Conservation (phyloP, 1,140 invertebrate genomes). For the Vanessa atalanta region DNA sequence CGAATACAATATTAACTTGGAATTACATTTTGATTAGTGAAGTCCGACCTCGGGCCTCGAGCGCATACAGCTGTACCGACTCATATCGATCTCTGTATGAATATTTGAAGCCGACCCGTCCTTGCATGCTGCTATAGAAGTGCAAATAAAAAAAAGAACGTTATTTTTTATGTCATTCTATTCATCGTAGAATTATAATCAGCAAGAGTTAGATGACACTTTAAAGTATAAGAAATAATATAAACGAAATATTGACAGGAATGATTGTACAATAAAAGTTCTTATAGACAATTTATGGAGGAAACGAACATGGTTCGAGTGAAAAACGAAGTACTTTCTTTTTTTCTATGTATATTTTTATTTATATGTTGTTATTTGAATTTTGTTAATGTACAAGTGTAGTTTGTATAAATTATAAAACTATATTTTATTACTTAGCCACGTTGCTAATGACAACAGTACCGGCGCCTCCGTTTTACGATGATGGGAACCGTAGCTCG, state of each 20-base stretch:
- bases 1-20: constrained; percentile 64
- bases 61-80: constrained; percentile 53
- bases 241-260: neutral
- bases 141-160: constrained; percentile 22
- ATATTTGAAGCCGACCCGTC: constrained; percentile 69
- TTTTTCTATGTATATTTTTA: no score
- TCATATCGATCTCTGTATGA: constrained; percentile 74
- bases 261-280: no score
- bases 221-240: neutral
- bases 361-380: no score
- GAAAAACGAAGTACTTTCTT: no score
- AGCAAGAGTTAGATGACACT: neutral
- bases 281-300: no score
- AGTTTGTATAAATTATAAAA: no score
- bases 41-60: constrained; percentile 55
- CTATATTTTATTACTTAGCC: no score
- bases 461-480: no score
- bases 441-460: no score
- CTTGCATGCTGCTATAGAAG: constrained; percentile 55
- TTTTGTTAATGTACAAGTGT: no score
- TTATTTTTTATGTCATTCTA: constrained; percentile 6
- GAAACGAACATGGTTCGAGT: no score
- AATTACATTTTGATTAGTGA: constrained; percentile 71
- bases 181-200: neutral
- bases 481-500: no score